phyloP scores from a whole-genome alignment of 2,113 vertebrate genomes.

The Indicator maculatus region DNA sequence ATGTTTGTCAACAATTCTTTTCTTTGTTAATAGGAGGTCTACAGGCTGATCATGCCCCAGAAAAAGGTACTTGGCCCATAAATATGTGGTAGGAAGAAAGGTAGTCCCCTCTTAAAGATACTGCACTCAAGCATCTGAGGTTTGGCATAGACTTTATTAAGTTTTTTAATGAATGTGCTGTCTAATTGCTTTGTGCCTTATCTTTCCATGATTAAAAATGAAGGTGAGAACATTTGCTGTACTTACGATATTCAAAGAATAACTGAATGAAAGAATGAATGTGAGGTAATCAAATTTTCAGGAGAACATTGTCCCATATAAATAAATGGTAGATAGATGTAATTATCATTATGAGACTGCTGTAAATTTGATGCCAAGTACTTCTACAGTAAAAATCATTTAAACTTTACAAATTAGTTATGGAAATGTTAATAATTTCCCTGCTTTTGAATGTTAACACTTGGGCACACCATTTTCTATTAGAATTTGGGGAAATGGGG shows the following conservation, averaged over 20 bases:
- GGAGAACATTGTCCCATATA: neutral
- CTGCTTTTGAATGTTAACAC: slow-evolving; percentile 9
- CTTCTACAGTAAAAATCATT: slow-evolving; percentile 19
- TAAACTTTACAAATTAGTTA: slow-evolving; percentile 10
- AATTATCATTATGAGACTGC: slow-evolving; percentile 15
- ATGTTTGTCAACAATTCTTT: neutral
- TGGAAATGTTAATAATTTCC: slow-evolving; percentile 1
- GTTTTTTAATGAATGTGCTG: neutral
- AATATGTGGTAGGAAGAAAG: neutral
- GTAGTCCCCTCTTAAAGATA: neutral
- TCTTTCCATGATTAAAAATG: neutral
- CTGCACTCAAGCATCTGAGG: neutral
- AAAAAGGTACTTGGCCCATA: neutral
- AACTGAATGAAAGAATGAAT: neutral
- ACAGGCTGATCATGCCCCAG: neutral
- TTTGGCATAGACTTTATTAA: neutral
- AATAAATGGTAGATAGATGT: neutral
- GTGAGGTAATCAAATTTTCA: neutral
- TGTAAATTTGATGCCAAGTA: slow-evolving; percentile 29
- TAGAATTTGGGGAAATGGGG: neutral
- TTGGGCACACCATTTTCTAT: neutral
- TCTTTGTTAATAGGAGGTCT: neutral
- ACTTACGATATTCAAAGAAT: neutral
- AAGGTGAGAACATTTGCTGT: neutral
- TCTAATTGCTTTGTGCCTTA: slow-evolving; percentile 14